phyloP scores from a whole-genome alignment of 1,140 invertebrate species.

The Pogonomyrmex barbatus region DNA sequence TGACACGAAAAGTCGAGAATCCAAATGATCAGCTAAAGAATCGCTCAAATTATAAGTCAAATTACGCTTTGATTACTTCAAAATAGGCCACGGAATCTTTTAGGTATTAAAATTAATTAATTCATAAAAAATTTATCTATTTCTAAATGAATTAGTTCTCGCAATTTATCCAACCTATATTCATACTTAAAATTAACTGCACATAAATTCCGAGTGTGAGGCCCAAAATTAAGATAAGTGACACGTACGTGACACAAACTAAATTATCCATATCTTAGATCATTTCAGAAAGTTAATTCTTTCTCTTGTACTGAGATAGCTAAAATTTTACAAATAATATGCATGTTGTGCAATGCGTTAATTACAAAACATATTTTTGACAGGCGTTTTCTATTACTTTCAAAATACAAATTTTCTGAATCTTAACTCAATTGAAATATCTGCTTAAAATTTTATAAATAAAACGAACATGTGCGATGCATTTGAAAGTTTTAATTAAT shows the following conservation, averaged over 20 bases:
- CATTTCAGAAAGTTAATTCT: neutral
- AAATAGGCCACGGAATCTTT: neutral
- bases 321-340: neutral
- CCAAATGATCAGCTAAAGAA: conserved; percentile 80
- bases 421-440: too few species aligned
- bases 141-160: conserved; percentile 28
- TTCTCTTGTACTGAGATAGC: neutral
- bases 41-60: conserved; percentile 75
- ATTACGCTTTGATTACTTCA: conserved; percentile 30
- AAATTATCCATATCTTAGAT: conserved; percentile 39
- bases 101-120: conserved; percentile 22
- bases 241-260: neutral
- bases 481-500: neutral
- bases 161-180: neutral
- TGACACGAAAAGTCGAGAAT: conserved; percentile 80
- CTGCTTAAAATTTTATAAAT: neutral
- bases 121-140: neutral
- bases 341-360: neutral
- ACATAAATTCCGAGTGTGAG: conserved; percentile 36
- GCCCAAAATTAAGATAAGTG: conserved; percentile 20
- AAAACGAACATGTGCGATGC: neutral
- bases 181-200: conserved; percentile 48
- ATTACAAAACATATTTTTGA: too few species aligned
- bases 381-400: too few species aligned
- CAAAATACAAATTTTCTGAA: too few species aligned